These are phyloP conservation scores for Phragmatobia fuliginosa DNA, from an alignment of 2,888 invertebrate genomes.

Conservation along the genomic window DNA sequence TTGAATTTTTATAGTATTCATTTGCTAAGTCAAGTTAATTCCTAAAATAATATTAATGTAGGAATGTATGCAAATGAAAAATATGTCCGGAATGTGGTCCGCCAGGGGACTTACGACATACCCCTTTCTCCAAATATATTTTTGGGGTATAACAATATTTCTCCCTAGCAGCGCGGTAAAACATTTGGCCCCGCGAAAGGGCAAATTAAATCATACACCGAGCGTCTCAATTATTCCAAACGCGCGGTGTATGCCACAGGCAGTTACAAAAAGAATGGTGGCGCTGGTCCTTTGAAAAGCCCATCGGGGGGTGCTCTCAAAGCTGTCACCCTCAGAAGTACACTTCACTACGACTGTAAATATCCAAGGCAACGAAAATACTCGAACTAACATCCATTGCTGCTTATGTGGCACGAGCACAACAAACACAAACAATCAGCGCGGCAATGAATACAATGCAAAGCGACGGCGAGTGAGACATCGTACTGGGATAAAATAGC, in stretches of 20 bases:
- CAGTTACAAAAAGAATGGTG: constrained; percentile 80
- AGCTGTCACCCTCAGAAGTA: constrained; percentile 83
- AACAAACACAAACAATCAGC: constrained; percentile 59
- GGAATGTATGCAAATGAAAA: constrained; percentile 21
- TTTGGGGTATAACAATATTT: constrained; percentile 61
- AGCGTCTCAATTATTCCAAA: constrained; percentile 83
- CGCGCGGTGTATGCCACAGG: constrained; percentile 73
- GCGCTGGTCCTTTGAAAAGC: constrained; percentile 83
- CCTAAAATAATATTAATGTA: not conserved
- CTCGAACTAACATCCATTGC: constrained; percentile 60
- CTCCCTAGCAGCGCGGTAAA: constrained; percentile 60
- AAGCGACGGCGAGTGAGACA: constrained; percentile 51
- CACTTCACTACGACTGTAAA: constrained; percentile 72
- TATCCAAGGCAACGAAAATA: constrained; percentile 60
- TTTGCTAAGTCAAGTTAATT: not conserved
- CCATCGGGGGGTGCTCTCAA: constrained; percentile 80
- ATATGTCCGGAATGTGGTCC: constrained; percentile 29
- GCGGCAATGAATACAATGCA: constrained; percentile 68
- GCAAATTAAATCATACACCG: constrained; percentile 84
- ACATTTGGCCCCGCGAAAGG: constrained; percentile 71
- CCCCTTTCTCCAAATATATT: constrained; percentile 51
- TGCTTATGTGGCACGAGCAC: constrained; percentile 43
- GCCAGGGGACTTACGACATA: constrained; percentile 33
- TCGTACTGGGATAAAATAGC: constrained; percentile 60
- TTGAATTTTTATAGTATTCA: not conserved